A percentile compares a stretch with the other conserved stretches of the same genome.
Evolutionary conservation across 2,113 vertebrate genomes (phyloP).

Genomic region (Gobiocypris rarus): DNA sequence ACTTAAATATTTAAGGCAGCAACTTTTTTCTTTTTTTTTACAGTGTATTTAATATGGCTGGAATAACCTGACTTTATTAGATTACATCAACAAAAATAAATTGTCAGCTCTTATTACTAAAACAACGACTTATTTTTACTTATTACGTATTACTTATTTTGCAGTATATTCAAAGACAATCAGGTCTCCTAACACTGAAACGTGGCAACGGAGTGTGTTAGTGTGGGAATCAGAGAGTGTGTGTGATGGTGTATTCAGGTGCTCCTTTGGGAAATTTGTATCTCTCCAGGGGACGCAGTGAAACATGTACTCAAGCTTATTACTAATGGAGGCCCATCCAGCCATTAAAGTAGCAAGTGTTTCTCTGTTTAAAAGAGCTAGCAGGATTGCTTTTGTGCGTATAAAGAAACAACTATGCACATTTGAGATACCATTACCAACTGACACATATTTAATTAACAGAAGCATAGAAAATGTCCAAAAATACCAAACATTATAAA

Average conservation of each 20-base stretch:
- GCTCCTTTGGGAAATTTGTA: constrained; percentile 1
- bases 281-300: neutral
- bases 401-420: neutral
- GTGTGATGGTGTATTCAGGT: constrained; percentile 15
- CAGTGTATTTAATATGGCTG: neutral
- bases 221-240: constrained; percentile 27
- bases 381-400: neutral
- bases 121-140: neutral
- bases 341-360: neutral
- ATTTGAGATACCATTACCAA: neutral
- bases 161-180: neutral
- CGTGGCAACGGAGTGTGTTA: neutral
- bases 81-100: neutral
- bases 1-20: too few relatives aligned
- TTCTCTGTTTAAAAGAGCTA: neutral
- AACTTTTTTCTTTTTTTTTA: too few relatives aligned
- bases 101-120: neutral
- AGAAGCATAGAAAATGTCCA: neutral
- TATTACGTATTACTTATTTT: too few relatives aligned
- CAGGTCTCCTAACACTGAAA: constrained; percentile 11
- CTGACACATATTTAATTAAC: neutral
- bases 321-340: constrained; percentile 1
- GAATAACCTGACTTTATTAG: neutral
- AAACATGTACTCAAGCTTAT: constrained; percentile 6
- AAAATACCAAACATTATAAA: neutral